phyloP scores from a whole-genome alignment of 2,888 invertebrate genomes.

The Ennomos quercinarius region DNA sequence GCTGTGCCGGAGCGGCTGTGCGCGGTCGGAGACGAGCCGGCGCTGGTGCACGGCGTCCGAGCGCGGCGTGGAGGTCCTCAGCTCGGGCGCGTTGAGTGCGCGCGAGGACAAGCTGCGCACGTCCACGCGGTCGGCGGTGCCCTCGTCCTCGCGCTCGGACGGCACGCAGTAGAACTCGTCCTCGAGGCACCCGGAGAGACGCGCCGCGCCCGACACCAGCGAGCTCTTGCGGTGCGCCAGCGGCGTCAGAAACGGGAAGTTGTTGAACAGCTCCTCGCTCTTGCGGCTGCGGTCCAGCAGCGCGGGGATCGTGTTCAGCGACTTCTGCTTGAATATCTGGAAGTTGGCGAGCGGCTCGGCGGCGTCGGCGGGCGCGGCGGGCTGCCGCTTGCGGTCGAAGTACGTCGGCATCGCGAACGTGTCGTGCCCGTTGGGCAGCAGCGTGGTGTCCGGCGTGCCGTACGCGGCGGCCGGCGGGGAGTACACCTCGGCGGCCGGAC shows the following conservation, averaged over 20 bases:
- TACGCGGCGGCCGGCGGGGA: slow-evolving; percentile 64
- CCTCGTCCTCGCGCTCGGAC: slow-evolving; percentile 63
- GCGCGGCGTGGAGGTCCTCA: slow-evolving; percentile 62
- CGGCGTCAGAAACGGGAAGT: slow-evolving; percentile 86
- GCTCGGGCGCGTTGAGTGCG: slow-evolving; percentile 51
- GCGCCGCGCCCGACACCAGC: slow-evolving; percentile 61
- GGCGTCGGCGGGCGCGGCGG: slow-evolving; percentile 61
- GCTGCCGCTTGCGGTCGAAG: slow-evolving; percentile 73
- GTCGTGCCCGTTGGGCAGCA: slow-evolving; percentile 46
- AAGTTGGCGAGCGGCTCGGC: slow-evolving; percentile 76
- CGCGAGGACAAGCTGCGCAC: slow-evolving; percentile 64
- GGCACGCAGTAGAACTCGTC: slow-evolving; percentile 79
- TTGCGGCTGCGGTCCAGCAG: slow-evolving; percentile 63
- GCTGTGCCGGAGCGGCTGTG: slow-evolving; percentile 61
- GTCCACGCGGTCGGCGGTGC: slow-evolving; percentile 58
- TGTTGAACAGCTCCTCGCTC: slow-evolving; percentile 81
- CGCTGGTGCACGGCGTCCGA: slow-evolving; percentile 37
- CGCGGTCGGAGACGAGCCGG: too few relatives aligned
- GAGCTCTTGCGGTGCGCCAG: slow-evolving; percentile 82
- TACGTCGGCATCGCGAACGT: slow-evolving; percentile 78
- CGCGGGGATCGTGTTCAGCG: slow-evolving; percentile 78
- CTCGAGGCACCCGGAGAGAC: slow-evolving; percentile 75
- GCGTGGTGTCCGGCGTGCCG: slow-evolving; percentile 64
- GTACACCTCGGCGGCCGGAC: slow-evolving; percentile 62
- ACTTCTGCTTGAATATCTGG: slow-evolving; percentile 79